phyloP scores from a whole-genome alignment of 2,888 invertebrate species.

The Coenonympha glycerion region DNA sequence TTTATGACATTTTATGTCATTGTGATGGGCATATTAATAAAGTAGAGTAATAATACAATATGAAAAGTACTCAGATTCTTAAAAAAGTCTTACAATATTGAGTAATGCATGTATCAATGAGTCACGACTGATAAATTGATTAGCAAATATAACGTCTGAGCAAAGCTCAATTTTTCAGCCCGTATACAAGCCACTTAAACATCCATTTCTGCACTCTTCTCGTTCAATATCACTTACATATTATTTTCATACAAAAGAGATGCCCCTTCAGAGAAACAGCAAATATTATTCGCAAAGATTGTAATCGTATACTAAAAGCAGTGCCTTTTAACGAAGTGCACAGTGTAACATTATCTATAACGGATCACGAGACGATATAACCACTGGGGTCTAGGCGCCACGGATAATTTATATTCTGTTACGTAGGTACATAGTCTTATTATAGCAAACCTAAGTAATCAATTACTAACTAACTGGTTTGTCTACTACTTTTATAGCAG shows the following conservation, averaged over 20 bases:
- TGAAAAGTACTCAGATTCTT: too few relatives aligned
- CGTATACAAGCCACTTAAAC: neutral
- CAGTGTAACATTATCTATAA: constrained; percentile 17
- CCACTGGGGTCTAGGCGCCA: constrained; percentile 1
- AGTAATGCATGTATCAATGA: too few relatives aligned
- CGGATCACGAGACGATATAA: too few relatives aligned
- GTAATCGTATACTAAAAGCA: constrained; percentile 20
- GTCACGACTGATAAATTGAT: too few relatives aligned
- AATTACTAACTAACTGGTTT: neutral
- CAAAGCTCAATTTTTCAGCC: neutral
- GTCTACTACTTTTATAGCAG: neutral
- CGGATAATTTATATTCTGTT: constrained; percentile 3
- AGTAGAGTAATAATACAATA: too few relatives aligned
- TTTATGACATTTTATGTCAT: too few relatives aligned
- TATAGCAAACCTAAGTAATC: too few relatives aligned
- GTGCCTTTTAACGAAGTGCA: constrained; percentile 7
- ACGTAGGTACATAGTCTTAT: neutral
- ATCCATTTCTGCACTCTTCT: neutral
- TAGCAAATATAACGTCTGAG: too few relatives aligned
- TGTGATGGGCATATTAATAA: too few relatives aligned
- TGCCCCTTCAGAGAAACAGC: constrained; percentile 14
- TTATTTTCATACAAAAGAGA: constrained; percentile 9
- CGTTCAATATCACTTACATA: constrained; percentile 4
- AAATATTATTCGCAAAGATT: constrained; percentile 18
- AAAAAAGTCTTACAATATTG: too few relatives aligned